These are phyloP conservation scores for Solen grandis DNA, from an alignment of 1,140 invertebrate genomes.

Conservation along the genomic window DNA sequence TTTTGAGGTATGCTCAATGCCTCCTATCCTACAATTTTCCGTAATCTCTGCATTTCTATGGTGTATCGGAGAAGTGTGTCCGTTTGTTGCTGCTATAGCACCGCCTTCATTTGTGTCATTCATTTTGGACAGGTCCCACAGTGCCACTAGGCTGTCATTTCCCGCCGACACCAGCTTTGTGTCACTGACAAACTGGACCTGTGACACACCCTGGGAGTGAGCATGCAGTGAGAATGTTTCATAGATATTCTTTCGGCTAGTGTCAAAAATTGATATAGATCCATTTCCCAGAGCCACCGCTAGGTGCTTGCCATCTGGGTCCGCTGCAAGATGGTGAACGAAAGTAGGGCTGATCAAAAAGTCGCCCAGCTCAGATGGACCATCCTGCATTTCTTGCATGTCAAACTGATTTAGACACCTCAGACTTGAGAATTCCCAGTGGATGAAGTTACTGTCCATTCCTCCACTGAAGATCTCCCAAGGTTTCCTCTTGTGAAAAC, in stretches of 20 bases:
- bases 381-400: conserved; percentile 75
- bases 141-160: conserved; percentile 71
- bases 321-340: conserved; percentile 70
- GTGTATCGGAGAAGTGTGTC: conserved; percentile 51
- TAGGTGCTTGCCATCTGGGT: conserved; percentile 67
- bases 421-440: conserved; percentile 76
- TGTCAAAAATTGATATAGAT: conserved; percentile 71
- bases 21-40: conserved; percentile 61
- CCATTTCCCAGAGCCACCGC: conserved; percentile 77
- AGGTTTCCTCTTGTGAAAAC: conserved; percentile 70
- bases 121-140: conserved; percentile 74
- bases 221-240: conserved; percentile 70
- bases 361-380: conserved; percentile 59
- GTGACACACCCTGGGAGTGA: conserved; percentile 75
- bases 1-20: conserved; percentile 67
- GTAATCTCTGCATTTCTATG: conserved; percentile 56
- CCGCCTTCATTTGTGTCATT: conserved; percentile 20
- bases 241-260: conserved; percentile 63
- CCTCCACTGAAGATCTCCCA: conserved; percentile 76
- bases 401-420: conserved; percentile 74
- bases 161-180: conserved; percentile 70
- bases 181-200: conserved; percentile 71
- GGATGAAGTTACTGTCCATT: conserved; percentile 75
- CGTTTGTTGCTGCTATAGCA: conserved; percentile 48
- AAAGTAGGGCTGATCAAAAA: conserved; percentile 78